Conservation (phyloP, 2,888 invertebrate species). For the Germaria angustata region DNA sequence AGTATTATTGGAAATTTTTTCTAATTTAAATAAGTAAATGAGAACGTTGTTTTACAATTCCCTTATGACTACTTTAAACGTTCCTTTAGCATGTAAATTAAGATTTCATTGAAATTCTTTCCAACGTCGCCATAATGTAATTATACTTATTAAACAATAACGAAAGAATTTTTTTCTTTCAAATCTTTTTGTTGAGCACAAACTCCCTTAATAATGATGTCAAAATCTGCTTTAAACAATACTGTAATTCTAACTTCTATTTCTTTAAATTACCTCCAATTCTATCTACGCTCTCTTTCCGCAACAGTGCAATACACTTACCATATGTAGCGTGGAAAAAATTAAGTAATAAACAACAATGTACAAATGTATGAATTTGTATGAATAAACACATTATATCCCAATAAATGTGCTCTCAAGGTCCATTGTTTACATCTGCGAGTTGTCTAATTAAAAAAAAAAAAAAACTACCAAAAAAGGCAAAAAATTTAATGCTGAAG, state of each 20-base stretch:
- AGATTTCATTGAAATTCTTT: no score
- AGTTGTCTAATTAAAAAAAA: conserved; percentile 51
- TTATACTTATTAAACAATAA: not conserved
- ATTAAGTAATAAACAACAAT: not conserved
- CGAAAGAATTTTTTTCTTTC: not conserved
- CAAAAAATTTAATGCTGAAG: conserved; percentile 9
- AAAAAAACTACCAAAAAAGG: conserved; percentile 25
- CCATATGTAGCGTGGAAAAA: not conserved
- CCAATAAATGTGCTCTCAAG: conserved; percentile 62
- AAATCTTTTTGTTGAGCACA: not conserved
- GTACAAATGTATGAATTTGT: conserved; percentile 50
- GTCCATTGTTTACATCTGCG: conserved; percentile 62
- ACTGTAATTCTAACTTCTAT: conserved; percentile 50
- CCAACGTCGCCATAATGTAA: not conserved
- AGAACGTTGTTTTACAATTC: no score
- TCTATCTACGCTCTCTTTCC: not conserved
- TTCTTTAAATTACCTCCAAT: conserved; percentile 38
- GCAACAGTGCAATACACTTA: conserved; percentile 12
- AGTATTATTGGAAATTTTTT: no score
- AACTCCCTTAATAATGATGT: not conserved
- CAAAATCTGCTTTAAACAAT: conserved; percentile 44
- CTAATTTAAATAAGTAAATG: no score
- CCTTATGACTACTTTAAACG: no score
- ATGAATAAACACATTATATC: conserved; percentile 54
- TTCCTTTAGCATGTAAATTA: no score